Evolutionary conservation across 2,797 vertebrate species (phyloP).

Genomic region (Poecilia gillii): DNA sequence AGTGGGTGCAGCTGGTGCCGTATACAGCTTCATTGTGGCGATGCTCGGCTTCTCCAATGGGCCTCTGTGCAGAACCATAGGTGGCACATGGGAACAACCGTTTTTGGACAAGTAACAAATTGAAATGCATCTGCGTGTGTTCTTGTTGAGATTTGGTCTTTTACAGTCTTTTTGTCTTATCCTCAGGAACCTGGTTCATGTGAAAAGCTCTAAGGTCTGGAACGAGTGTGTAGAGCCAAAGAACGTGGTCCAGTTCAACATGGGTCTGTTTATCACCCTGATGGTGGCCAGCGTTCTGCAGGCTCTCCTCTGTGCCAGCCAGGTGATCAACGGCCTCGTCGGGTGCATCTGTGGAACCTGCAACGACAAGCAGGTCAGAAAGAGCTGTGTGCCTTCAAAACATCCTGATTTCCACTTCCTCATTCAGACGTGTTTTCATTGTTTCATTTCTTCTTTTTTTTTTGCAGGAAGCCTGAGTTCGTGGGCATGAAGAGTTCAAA

Average conservation of each 20-base stretch:
- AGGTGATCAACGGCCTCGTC: conserved; percentile 78
- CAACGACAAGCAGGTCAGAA: conserved; percentile 49
- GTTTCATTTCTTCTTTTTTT: neutral
- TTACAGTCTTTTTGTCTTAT: conserved; percentile 1
- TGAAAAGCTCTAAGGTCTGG: conserved; percentile 49
- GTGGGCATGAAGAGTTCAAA: neutral
- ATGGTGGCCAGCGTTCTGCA: conserved; percentile 65
- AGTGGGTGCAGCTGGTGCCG: conserved; percentile 69
- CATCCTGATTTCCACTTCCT: neutral
- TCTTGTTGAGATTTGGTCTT: neutral
- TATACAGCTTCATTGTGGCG: conserved; percentile 76
- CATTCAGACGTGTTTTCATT: neutral
- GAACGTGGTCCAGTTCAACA: conserved; percentile 77
- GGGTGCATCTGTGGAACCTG: conserved; percentile 81
- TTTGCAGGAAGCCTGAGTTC: conserved; percentile 31
- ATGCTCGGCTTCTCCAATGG: conserved; percentile 71
- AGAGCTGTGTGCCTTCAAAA: neutral
- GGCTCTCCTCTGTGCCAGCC: conserved; percentile 70
- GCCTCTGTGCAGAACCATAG: conserved; percentile 42
- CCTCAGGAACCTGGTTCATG: conserved; percentile 62
- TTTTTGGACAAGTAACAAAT: conserved; percentile 62
- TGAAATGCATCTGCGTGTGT: neutral
- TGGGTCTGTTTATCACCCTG: conserved; percentile 74
- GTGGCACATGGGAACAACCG: conserved; percentile 43
- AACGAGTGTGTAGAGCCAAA: conserved; percentile 46